Evolutionary conservation across 2,797 vertebrate genomes (phyloP), one percentile per base, ranked within the genome.

Genomic region (Xenopus petersii): DNA sequence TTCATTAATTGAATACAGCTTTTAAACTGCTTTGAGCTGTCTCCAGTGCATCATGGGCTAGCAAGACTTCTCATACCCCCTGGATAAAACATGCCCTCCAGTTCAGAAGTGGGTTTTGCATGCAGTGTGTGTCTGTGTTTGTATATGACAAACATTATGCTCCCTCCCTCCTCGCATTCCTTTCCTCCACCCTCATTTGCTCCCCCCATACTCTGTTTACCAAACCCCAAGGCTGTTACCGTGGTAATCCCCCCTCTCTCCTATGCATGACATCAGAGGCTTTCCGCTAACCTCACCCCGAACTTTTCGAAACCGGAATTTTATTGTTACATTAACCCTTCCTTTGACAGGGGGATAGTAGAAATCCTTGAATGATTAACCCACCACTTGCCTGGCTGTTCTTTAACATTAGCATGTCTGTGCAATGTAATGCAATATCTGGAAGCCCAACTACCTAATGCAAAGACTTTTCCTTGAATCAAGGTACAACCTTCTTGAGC

Each of bases 231-330:
- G 49, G 59, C 24, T 36, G 65, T 73, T 55, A 0, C 75, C 75
- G 47, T 68, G 70, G 64, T 33, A 15, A 67, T 63, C 26, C 61
- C 26, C 21, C 61, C 69, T 24, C 64, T 36, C 55, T 51, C 12
- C 12, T n/a, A 33, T 68, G 49, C 33, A 63, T 78, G 75, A 78
- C 75, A 78, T 73, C 70, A 73, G 46, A 64, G 30, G 48, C 54
- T 73, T 73, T 78, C 75, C 70, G 75, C 65, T 77, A 70, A 77
- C 75, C 75, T 78, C 70, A 73, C 70, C 70, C 60, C 61, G 75
- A 69, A 73, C 75, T 73, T 69, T 42, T 51, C 21, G 10, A 59
- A 64, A 78, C 65, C 75, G 63, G 70, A 30, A 21, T 5, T 62
- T 46, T 48, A 33, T 36, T 26, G 15, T 61, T 64, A 12, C 21